phyloP scores from a whole-genome alignment of 2,797 vertebrate species.

The Parauchenoglanis ngamensis region DNA sequence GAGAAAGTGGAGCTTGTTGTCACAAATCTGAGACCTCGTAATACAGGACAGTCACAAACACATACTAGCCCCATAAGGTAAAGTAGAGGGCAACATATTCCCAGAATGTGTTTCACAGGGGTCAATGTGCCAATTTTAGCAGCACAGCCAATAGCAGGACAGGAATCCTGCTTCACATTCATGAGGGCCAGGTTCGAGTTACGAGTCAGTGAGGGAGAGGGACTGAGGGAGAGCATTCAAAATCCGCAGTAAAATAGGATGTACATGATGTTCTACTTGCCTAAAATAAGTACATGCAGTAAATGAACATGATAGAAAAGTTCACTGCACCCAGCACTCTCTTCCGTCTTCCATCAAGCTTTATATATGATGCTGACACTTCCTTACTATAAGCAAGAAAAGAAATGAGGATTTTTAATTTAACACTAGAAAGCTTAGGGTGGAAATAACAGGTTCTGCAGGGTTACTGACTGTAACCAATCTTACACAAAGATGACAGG shows the following conservation, averaged over 20 bases:
- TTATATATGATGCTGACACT: neutral
- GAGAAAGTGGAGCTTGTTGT: conserved; percentile 50
- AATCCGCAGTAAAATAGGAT: conserved; percentile 32
- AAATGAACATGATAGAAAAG: conserved; percentile 30
- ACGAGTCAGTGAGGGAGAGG: conserved; percentile 48
- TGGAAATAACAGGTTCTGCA: neutral
- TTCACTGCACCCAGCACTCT: conserved; percentile 7
- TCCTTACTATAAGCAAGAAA: too few species aligned
- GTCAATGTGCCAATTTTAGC: conserved; percentile 78
- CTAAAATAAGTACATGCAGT: conserved; percentile 35
- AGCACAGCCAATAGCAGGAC: conserved; percentile 61
- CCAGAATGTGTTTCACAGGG: conserved; percentile 79
- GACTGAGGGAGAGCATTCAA: conserved; percentile 8
- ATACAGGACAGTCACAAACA: conserved; percentile 58
- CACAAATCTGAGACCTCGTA: conserved; percentile 63
- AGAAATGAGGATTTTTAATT: too few species aligned
- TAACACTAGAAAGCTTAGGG: neutral
- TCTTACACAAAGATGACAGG: neutral
- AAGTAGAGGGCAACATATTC: conserved; percentile 71
- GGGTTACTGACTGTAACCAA: neutral
- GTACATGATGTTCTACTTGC: conserved; percentile 42
- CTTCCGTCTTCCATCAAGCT: neutral
- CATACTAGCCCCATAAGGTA: conserved; percentile 70
- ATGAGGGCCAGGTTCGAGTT: conserved; percentile 67
- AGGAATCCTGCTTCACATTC: conserved; percentile 66